These are phyloP conservation scores for Cryptoprocta ferox DNA, from an alignment of 2,797 vertebrate species.

Conservation along the genomic window DNA sequence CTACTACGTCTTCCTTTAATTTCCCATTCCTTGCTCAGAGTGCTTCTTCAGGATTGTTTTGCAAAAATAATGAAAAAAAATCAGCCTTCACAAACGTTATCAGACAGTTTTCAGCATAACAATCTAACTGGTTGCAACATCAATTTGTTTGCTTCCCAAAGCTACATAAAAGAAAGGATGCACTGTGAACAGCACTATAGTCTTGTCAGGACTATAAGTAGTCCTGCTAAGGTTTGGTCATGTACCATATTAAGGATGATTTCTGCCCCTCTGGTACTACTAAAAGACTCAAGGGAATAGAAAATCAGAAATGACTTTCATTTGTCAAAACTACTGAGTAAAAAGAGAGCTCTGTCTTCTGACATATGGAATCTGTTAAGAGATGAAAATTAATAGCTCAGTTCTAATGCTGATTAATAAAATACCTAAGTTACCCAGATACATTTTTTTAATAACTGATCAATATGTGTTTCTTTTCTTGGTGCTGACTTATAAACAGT, in stretches of 20 bases:
- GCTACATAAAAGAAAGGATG: not conserved
- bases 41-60: not conserved
- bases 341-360: not conserved
- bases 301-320: not conserved
- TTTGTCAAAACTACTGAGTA: not conserved
- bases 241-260: not conserved
- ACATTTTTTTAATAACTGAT: not conserved
- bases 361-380: not conserved
- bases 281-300: not conserved
- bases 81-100: not conserved
- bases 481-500: not conserved
- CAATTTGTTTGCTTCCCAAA: not conserved
- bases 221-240: not conserved
- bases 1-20: not conserved
- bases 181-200: not conserved
- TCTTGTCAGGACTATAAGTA: not conserved
- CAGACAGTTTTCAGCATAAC: not conserved
- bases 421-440: not conserved
- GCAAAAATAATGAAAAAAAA: not conserved
- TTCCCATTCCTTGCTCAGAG: not conserved
- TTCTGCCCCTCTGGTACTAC: not conserved
- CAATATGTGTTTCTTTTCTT: not conserved
- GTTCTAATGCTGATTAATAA: not conserved
- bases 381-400: not conserved
- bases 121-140: not conserved